Evolutionary conservation across 2,797 vertebrate species (phyloP).

Genomic region (Squalus acanthias): DNA sequence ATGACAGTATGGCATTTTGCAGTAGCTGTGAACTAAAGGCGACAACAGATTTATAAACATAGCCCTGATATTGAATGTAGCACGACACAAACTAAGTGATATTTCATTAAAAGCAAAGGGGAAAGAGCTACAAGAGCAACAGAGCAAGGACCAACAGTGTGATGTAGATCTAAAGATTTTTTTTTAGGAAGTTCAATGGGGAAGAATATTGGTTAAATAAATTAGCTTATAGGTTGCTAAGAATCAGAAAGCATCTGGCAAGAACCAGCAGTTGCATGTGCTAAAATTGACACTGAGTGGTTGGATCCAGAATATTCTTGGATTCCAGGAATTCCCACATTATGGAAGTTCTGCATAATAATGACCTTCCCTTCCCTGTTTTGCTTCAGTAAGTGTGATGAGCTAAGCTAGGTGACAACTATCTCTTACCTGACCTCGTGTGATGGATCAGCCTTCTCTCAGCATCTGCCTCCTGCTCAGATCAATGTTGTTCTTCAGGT

Average conservation of each 20-base stretch:
- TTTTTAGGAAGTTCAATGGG: background rate
- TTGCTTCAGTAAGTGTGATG: background rate
- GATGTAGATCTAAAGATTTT: no score
- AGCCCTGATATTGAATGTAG: background rate
- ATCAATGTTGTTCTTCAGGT: no score
- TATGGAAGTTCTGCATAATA: background rate
- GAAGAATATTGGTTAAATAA: background rate
- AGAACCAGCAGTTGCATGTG: background rate
- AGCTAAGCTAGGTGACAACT: no score
- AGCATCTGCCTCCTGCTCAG: no score
- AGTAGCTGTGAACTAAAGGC: background rate
- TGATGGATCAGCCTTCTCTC: no score
- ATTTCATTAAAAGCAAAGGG: background rate
- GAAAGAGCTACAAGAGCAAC: background rate
- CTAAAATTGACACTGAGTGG: no score
- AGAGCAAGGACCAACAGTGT: background rate
- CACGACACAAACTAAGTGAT: background rate
- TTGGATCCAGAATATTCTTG: background rate
- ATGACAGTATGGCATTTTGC: background rate
- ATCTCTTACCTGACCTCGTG: no score
- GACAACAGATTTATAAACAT: background rate
- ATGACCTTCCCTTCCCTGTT: no score
- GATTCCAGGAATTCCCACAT: background rate
- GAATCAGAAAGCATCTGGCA: background rate
- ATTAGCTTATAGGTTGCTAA: background rate